Percentiles rank a stretch among this genome's conserved stretches.
These are phyloP conservation scores for Cyprinodon brontotheroides DNA, from an alignment of 2,113 vertebrate genomes.

Conservation along the genomic window DNA sequence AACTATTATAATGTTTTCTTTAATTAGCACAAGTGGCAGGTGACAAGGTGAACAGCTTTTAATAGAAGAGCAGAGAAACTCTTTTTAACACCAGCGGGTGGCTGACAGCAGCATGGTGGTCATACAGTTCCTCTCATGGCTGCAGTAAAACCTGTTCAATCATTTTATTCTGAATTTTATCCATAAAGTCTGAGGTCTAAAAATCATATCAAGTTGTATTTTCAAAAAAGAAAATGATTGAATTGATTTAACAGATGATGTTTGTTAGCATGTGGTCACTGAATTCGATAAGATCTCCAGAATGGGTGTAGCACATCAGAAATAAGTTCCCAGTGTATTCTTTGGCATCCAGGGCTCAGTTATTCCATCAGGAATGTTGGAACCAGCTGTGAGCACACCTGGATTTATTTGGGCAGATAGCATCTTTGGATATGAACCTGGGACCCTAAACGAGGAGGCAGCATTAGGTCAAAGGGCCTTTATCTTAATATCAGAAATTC, in stretches of 20 bases:
- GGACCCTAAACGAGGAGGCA: constrained; percentile 18
- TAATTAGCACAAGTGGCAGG: constrained; percentile 73
- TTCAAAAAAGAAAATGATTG: neutral
- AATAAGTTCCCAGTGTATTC: constrained; percentile 32
- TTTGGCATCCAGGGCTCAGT: constrained; percentile 25
- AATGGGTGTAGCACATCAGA: constrained; percentile 2
- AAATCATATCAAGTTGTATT: neutral
- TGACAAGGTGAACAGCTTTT: constrained; percentile 67
- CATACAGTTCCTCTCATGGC: constrained; percentile 14
- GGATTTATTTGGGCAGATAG: constrained; percentile 52
- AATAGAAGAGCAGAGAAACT: constrained; percentile 50
- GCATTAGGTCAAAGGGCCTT: constrained; percentile 32
- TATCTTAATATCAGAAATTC: constrained; percentile 4
- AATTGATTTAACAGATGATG: neutral
- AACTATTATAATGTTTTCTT: constrained; percentile 68
- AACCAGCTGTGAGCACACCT: constrained; percentile 54
- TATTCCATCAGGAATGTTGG: constrained; percentile 58
- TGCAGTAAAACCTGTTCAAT: constrained; percentile 11
- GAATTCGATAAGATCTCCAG: constrained; percentile 18
- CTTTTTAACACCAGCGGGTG: constrained; percentile 50
- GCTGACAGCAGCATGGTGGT: constrained; percentile 30
- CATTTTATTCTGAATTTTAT: constrained; percentile 6
- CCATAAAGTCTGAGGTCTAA: neutral
- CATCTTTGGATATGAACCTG: constrained; percentile 48
- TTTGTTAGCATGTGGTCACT: neutral